A percentile compares a stretch with the other conserved stretches of the same genome.
Conservation (phyloP, 1,140 invertebrate species). For the Bombus waltoni region DNA sequence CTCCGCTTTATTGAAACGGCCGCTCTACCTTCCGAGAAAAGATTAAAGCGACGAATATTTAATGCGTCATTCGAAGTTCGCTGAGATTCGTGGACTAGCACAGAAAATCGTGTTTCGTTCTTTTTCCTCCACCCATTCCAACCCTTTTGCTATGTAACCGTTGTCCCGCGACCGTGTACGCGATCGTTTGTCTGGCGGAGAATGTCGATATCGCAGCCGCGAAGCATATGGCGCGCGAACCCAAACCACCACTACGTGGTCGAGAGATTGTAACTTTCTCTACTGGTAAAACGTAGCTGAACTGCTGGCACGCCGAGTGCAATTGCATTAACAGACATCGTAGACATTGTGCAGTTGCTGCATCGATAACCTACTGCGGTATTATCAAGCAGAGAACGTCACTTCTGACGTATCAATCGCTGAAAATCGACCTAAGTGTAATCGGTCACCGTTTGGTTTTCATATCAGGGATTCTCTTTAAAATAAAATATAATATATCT, state of each 20-base stretch:
- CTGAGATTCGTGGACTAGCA: not conserved
- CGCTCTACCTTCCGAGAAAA: not conserved
- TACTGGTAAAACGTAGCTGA: not conserved
- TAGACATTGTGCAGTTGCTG: too few species aligned
- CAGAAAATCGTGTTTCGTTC: not conserved
- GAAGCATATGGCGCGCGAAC: constrained; percentile 45
- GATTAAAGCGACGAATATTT: constrained; percentile 11
- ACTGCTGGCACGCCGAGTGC: not conserved
- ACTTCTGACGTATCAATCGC: not conserved
- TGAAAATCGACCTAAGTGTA: not conserved
- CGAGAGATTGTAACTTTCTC: constrained; percentile 1
- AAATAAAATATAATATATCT: not conserved
- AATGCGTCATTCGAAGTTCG: not conserved
- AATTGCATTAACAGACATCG: constrained; percentile 18
- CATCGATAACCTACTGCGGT: not conserved
- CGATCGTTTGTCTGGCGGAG: constrained; percentile 35
- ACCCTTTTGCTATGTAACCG: not conserved
- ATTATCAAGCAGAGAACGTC: not conserved
- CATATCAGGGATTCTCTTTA: not conserved
- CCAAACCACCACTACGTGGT: constrained; percentile 14
- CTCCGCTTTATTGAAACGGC: not conserved
- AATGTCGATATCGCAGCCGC: constrained; percentile 45
- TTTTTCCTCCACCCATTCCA: not conserved
- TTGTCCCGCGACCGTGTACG: not conserved
- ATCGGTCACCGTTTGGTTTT: not conserved